A percentile compares a stretch with the other conserved stretches of the same genome.
phyloP scores from a whole-genome alignment of 2,113 vertebrate species.

The Albula goreensis region DNA sequence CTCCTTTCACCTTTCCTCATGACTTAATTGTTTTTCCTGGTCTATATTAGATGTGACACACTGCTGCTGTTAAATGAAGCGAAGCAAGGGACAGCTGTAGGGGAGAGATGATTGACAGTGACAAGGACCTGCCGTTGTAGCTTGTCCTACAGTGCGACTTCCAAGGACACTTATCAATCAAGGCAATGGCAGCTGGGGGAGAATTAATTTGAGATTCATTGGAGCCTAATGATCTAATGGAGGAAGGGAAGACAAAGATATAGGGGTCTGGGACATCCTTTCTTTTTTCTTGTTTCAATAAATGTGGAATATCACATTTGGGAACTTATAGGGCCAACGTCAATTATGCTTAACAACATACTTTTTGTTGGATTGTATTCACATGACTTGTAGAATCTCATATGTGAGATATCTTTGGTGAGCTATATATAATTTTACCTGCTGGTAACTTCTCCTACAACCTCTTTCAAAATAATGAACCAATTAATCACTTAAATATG shows the following conservation, averaged over 20 bases:
- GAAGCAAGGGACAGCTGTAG: conserved; percentile 65
- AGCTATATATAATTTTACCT: too few relatives aligned
- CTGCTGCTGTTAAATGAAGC: conserved; percentile 57
- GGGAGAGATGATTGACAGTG: conserved; percentile 66
- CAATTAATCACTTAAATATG: too few relatives aligned
- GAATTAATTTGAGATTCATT: conserved; percentile 80
- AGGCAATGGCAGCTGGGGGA: conserved; percentile 65
- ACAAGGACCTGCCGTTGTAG: conserved; percentile 48
- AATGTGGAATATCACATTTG: too few relatives aligned
- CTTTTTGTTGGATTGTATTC: conserved; percentile 26
- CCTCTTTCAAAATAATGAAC: too few relatives aligned
- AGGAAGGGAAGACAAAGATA: conserved; percentile 68
- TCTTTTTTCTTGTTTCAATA: not conserved
- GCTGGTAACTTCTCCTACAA: too few relatives aligned
- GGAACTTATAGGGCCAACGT: too few relatives aligned
- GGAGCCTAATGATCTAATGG: conserved; percentile 80
- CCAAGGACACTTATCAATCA: conserved; percentile 84
- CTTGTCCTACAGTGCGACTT: conserved; percentile 68
- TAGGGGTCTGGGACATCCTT: conserved; percentile 49
- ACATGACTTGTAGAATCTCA: not conserved
- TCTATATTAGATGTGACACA: conserved; percentile 31
- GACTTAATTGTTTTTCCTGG: conserved; percentile 32
- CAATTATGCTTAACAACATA: conserved; percentile 41
- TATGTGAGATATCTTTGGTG: too few relatives aligned
- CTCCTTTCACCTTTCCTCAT: conserved; percentile 9